Base-by-base conservation (phyloP, 2,797 vertebrate species). In the Enteromius treurensis region DNA sequence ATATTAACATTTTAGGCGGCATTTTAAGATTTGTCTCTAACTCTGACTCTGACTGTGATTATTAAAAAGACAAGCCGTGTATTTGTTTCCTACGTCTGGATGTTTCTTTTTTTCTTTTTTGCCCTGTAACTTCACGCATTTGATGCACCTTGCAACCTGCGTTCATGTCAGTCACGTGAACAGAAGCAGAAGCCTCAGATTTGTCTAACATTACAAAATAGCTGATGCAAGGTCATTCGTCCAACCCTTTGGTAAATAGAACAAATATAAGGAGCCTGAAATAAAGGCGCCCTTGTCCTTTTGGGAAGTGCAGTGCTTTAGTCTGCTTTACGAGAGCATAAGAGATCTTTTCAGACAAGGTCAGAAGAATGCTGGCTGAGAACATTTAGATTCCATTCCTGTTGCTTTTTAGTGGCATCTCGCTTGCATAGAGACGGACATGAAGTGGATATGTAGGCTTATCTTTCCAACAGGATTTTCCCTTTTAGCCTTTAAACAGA, bases 311-410 rank as follows among this genome's bases (percentile, higher is more conserved):
- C 69, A 19, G 62, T 37, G 77, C 77, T 82, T 81, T 67, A n/a
- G 83, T 81, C 21, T 37, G 82, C 51, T 87, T 87, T 80, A 84
- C 37, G 82, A 77, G 53, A 80, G 65, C 88, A 91, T 86, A 88
- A 90, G 90, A 92, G 88, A 89, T 90, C 84, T 91, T 92, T 92
- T 88, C 85, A 90, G 91, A 93, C 86, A 88, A 93, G 93, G 92
- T 92, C 92, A 91, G 90, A 58, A 85, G 88, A 91, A 92, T 88
- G 89, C 91, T 90, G 92, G 92, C 94, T 68, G 91, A 90, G 91
- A 92, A 92, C 93, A 94, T 93, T 92, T 89, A 87, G 62, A 88
- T 90, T 87, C 89, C 64, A 86, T 89, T 89, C 87, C 88, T 87
- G 89, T 88, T 89, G 88, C 89, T 91, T 87, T 87, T 85, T 89